These are phyloP conservation scores for Neoaliturus tenellus DNA, from an alignment of 2,888 invertebrate species.

Conservation along the genomic window DNA sequence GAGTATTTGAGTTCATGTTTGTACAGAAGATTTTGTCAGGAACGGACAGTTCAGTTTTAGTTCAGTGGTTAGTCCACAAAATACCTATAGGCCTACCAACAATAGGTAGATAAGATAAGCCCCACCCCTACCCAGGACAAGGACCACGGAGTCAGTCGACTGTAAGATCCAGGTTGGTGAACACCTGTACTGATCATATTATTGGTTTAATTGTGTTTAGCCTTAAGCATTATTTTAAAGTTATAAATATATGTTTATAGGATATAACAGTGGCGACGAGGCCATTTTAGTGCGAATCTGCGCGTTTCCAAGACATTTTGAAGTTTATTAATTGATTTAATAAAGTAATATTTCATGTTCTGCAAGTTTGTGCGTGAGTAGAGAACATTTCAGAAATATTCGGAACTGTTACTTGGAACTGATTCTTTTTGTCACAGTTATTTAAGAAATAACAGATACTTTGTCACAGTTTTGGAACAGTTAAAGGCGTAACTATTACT, in stretches of 20 bases:
- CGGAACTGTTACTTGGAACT: background rate
- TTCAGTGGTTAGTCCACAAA: no score
- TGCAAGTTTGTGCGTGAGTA: background rate
- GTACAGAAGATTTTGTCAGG: no score
- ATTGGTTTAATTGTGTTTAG: background rate
- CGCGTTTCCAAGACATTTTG: background rate
- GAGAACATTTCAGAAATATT: background rate
- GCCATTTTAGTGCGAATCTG: background rate
- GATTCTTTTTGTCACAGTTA: background rate
- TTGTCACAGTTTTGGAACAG: background rate
- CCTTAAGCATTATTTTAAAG: background rate
- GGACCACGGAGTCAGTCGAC: background rate
- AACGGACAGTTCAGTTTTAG: no score
- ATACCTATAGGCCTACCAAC: no score
- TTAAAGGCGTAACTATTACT: background rate
- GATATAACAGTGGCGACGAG: background rate
- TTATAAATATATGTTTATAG: background rate
- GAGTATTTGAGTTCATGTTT: no score
- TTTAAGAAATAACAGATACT: background rate
- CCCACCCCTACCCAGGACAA: background rate
- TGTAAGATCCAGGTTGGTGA: background rate
- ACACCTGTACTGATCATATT: background rate
- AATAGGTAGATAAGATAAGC: no score
- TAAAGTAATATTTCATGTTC: background rate
- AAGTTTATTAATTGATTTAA: background rate